Evolutionary conservation across 2,888 invertebrate genomes (phyloP).

Genomic region (Marronus borbonicus): DNA sequence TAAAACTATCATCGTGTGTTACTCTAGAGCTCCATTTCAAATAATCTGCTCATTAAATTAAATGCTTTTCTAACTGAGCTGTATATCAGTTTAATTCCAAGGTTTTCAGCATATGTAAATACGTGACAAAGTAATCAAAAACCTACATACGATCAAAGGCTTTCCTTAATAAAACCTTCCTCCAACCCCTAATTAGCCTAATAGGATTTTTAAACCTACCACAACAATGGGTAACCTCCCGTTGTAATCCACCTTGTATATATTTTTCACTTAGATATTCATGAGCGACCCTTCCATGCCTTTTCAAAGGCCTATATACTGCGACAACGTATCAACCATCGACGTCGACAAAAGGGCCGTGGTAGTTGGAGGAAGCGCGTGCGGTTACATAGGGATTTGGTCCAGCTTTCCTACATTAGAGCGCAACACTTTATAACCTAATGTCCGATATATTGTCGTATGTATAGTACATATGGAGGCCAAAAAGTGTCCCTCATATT

Average conservation of each 20-base stretch:
- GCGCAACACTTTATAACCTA: background rate
- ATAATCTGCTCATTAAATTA: too few species aligned
- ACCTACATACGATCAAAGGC: background rate
- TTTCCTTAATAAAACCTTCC: background rate
- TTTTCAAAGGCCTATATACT: constrained; percentile 57
- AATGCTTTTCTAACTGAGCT: too few species aligned
- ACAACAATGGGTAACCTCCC: constrained; percentile 58
- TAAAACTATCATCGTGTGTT: too few species aligned
- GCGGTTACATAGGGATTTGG: constrained; percentile 63
- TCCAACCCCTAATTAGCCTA: constrained; percentile 16
- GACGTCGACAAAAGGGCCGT: constrained; percentile 58
- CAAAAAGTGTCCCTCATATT: background rate
- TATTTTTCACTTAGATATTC: constrained; percentile 67
- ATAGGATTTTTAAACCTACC: constrained; percentile 36
- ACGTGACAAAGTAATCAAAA: background rate
- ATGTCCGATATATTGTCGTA: constrained; percentile 52
- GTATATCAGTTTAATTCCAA: too few species aligned
- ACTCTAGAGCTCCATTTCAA: too few species aligned
- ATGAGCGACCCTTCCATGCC: constrained; percentile 62
- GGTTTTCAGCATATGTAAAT: background rate
- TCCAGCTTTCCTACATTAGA: constrained; percentile 55
- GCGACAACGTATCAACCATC: background rate
- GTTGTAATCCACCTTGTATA: constrained; percentile 63
- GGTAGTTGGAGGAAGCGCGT: constrained; percentile 59
- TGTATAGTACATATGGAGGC: too few species aligned